Percentiles rank a stretch among this genome's conserved stretches.
Conservation (phyloP, 1,140 invertebrate genomes). For the Meloidogyne chitwoodi region DNA sequence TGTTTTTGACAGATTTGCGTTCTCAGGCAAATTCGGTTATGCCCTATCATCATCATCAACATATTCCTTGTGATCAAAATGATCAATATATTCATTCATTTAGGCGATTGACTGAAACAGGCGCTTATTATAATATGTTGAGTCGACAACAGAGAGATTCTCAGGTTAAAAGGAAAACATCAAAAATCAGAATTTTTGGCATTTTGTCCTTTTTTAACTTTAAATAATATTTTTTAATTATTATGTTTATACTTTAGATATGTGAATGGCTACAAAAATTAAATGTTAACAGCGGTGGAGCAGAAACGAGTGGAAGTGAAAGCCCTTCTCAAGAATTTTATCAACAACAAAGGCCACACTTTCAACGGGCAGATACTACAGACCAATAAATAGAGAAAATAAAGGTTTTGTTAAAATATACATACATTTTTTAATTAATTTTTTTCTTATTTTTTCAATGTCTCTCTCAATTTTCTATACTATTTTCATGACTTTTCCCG, state of each 20-base stretch:
- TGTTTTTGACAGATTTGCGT: slow-evolving; percentile 4
- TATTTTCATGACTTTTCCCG: neutral
- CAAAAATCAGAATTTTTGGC: neutral
- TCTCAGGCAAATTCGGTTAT: neutral
- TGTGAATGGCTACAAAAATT: slow-evolving; percentile 13
- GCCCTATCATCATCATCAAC: neutral
- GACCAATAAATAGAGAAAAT: neutral
- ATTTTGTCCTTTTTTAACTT: neutral
- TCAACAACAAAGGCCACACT: neutral
- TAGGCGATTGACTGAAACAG: slow-evolving; percentile 12
- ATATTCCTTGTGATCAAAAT: neutral
- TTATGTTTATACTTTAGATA: neutral
- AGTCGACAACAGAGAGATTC: slow-evolving; percentile 14
- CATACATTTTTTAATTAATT: too few relatives aligned
- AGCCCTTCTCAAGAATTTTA: slow-evolving; percentile 6
- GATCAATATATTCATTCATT: neutral
- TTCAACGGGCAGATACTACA: neutral
- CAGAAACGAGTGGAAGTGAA: slow-evolving; percentile 5
- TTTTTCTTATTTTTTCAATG: neutral
- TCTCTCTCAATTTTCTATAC: neutral
- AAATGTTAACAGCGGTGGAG: neutral
- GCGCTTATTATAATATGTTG: neutral
- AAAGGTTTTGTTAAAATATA: neutral
- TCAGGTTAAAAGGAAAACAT: neutral
- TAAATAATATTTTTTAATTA: too few relatives aligned